A percentile compares a stretch with the other conserved stretches of the same genome.
These are phyloP conservation scores for Synergus umbraculus DNA, from an alignment of 2,888 invertebrate genomes.

Conservation along the genomic window DNA sequence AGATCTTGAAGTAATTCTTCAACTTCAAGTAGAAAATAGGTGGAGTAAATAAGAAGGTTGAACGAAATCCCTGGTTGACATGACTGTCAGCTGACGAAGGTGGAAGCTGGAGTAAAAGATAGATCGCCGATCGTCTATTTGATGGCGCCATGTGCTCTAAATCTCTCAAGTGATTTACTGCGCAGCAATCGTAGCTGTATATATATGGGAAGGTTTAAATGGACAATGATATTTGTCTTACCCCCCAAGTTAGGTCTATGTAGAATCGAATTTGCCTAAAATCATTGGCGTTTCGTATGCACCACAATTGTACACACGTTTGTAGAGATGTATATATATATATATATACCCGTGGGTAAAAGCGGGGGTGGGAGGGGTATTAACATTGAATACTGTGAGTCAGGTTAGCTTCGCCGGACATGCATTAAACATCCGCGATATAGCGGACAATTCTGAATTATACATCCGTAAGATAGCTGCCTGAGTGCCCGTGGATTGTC, in stretches of 20 bases:
- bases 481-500: constrained; percentile 67
- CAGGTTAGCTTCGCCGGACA: constrained; percentile 55
- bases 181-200: not conserved
- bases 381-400: constrained; percentile 72
- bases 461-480: constrained; percentile 68
- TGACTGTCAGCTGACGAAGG: constrained; percentile 53
- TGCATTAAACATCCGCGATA: constrained; percentile 74
- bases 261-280: constrained; percentile 61
- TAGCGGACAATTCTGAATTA: constrained; percentile 74
- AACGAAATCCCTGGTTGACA: constrained; percentile 50
- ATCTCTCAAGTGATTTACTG: constrained; percentile 60
- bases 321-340: constrained; percentile 3
- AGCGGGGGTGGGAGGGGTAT: constrained; percentile 62
- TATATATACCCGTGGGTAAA: constrained; percentile 50
- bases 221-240: not conserved
- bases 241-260: not conserved
- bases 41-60: constrained; percentile 53
- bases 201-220: not conserved
- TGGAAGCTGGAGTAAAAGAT: constrained; percentile 58
- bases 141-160: constrained; percentile 63
- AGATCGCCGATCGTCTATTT: constrained; percentile 66
- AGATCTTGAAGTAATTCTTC: constrained; percentile 59
- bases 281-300: constrained; percentile 46
- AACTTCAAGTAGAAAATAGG: constrained; percentile 58
- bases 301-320: not conserved